Base-by-base conservation (phyloP, 1,140 invertebrate species). In the Aricia agestis region DNA sequence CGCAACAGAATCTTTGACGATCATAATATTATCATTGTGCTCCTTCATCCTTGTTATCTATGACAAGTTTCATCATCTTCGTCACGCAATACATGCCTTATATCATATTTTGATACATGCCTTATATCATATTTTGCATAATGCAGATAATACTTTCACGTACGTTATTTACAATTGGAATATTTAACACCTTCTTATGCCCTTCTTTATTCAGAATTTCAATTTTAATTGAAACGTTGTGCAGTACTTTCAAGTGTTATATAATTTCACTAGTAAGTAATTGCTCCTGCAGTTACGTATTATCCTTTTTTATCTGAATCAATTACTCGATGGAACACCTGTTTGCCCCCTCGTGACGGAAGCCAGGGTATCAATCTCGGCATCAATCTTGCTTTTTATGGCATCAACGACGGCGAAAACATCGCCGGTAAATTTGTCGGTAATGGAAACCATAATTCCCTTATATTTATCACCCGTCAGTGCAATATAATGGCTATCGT, bases 341-440 rank as follows among this genome's bases (percentile, higher is more conserved):
- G 45, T 15, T 1, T 15, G 45, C 1, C 45, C 45, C 45, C 13
- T 52, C 45, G 45, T 52, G 42, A 45, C 42, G 42, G 42, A 45
- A 45, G 42, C 42, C 42, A 45, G 45, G 45, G 45, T 52, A 52
- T 52, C 45, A 52, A 52, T 52, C 45, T 52, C 45, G 45, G 45
- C 45, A 52, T 52, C 45, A 52, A 52, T 52, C 45, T 52, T 52
- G 45, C 45, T 52, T 52, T 52, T 52, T 52, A 10, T 52, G 45
- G 13, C 45, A 52, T 15, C 45, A 13, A 10, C 13, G 45, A 9
- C 45, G 45, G 45, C 45, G 45, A 52, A 52, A 52, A 52, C 45
- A 52, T 52, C 45, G 45, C 45, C 45, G 45, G 45, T 52, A 52
- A 52, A 52, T 13, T 52, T 15, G 45, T 52, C 45, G 11, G 45